Conservation (phyloP, 2,888 invertebrate species). For the Deroplatys truncata region DNA sequence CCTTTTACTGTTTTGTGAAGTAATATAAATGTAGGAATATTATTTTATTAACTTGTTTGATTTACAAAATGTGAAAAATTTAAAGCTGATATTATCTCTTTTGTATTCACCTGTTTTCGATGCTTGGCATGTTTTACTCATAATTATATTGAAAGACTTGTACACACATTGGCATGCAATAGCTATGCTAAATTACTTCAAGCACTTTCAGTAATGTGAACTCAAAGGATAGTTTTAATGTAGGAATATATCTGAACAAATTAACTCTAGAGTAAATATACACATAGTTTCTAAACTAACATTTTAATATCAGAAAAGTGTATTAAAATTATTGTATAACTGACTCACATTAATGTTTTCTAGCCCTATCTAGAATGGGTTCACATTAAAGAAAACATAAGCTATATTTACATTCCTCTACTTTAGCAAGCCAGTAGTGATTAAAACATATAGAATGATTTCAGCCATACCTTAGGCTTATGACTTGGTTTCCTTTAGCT, state of each 20-base stretch:
- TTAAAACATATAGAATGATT: background rate
- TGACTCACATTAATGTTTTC: background rate
- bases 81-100: background rate
- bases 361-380: background rate
- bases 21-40: background rate
- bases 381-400: slow-evolving; percentile 15
- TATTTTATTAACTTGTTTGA: background rate
- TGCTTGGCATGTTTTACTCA: slow-evolving; percentile 9
- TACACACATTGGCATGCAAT: background rate
- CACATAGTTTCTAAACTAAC: background rate
- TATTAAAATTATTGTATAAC: too few relatives aligned
- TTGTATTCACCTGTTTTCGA: background rate
- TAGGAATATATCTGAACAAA: too few relatives aligned
- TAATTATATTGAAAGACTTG: background rate
- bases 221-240: background rate
- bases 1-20: background rate
- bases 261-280: background rate
- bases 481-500: background rate
- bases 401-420: background rate
- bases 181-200: slow-evolving; percentile 15
- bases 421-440: background rate
- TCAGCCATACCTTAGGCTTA: background rate
- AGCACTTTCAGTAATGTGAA: slow-evolving; percentile 17
- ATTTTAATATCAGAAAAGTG: background rate
- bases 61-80: background rate